These are phyloP conservation scores for Achlya flavicornis DNA, from an alignment of 2,888 invertebrate genomes.

Conservation along the genomic window DNA sequence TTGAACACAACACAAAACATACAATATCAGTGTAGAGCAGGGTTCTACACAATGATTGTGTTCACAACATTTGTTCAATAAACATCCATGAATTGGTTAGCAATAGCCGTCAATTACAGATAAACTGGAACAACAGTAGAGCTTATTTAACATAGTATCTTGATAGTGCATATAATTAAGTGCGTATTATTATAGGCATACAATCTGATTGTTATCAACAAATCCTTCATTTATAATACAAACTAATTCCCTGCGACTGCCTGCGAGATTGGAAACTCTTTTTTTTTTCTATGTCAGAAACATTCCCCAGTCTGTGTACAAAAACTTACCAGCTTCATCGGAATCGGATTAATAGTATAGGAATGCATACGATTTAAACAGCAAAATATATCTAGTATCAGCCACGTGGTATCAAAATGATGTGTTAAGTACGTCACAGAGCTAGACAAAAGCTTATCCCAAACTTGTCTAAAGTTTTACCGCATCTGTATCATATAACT, in stretches of 20 bases:
- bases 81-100: slow-evolving; percentile 3
- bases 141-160: background rate
- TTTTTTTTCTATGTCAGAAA: no score
- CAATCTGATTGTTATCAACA: no score
- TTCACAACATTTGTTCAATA: background rate
- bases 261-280: no score
- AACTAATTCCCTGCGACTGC: no score
- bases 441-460: slow-evolving; percentile 20
- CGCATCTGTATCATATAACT: slow-evolving; percentile 17
- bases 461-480: slow-evolving; percentile 31
- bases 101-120: slow-evolving; percentile 6
- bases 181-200: no score
- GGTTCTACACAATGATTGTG: background rate
- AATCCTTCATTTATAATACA: no score
- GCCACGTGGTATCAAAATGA: background rate
- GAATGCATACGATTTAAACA: no score
- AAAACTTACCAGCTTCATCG: no score
- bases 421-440: background rate
- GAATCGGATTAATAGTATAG: no score
- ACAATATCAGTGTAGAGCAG: background rate
- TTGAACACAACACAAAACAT: background rate
- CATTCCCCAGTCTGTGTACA: no score
- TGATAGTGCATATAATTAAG: no score
- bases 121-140: background rate
- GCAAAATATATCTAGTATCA: no score